These are phyloP conservation scores for Heliconius melpomene DNA, from an alignment of 1,140 invertebrate genomes.

Conservation along the genomic window DNA sequence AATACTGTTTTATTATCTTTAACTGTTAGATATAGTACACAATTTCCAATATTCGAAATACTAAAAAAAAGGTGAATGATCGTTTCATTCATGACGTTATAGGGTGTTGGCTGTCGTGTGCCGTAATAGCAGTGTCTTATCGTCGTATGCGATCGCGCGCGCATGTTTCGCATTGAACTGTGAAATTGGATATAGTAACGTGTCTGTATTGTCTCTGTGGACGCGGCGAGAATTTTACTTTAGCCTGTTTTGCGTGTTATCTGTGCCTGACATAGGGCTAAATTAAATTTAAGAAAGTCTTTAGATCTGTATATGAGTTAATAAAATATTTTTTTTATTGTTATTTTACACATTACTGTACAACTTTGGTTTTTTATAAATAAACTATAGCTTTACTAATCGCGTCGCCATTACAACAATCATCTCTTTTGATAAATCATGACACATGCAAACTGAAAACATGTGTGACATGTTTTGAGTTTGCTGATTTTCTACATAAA, in stretches of 20 bases:
- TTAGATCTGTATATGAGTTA: too few relatives aligned
- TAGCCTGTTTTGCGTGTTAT: neutral
- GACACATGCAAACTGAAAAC: too few relatives aligned
- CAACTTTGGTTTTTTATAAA: too few relatives aligned
- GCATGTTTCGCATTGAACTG: constrained; percentile 44
- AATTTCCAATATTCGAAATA: neutral
- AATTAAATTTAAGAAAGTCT: neutral
- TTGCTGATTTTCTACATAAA: too few relatives aligned
- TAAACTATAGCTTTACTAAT: too few relatives aligned
- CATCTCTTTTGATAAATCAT: too few relatives aligned
- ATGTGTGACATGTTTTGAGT: too few relatives aligned
- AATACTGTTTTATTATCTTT: too few relatives aligned
- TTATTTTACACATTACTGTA: too few relatives aligned
- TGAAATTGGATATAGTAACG: constrained; percentile 40
- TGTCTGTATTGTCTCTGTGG: constrained; percentile 13
- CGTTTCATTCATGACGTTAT: constrained; percentile 38
- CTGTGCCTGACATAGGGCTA: neutral
- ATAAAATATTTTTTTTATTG: too few relatives aligned
- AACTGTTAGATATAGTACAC: too few relatives aligned
- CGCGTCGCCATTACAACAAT: too few relatives aligned
- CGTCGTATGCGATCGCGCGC: constrained; percentile 39
- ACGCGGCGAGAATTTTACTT: constrained; percentile 4
- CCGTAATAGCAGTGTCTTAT: constrained; percentile 38
- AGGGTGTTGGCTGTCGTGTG: constrained; percentile 34
- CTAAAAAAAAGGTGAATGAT: constrained; percentile 29